A percentile compares a stretch with the other conserved stretches of the same genome.
These are phyloP conservation scores for Drosophila seguyi DNA, from an alignment of 1,140 invertebrate genomes.

Conservation along the genomic window DNA sequence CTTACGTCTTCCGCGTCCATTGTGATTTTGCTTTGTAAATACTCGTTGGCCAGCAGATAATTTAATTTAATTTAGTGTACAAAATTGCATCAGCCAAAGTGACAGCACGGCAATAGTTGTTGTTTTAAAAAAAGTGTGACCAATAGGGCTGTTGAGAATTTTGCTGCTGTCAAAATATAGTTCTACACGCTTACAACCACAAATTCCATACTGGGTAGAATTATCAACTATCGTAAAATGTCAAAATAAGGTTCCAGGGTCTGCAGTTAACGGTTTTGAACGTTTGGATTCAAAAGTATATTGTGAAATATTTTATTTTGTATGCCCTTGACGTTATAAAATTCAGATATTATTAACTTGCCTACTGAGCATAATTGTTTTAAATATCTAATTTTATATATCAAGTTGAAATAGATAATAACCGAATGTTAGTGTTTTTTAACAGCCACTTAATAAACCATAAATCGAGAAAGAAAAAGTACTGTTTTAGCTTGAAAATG, in stretches of 20 bases:
- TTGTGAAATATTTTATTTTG: not conserved
- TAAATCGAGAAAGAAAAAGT: no score
- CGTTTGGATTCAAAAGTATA: not conserved
- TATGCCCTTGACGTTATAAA: not conserved
- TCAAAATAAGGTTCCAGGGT: no score
- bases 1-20: slow-evolving; percentile 83
- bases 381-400: not conserved
- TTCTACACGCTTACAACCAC: no score
- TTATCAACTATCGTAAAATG: no score
- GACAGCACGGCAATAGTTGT: slow-evolving; percentile 72
- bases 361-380: not conserved
- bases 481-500: not conserved
- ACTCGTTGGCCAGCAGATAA: slow-evolving; percentile 1
- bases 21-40: slow-evolving; percentile 12
- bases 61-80: slow-evolving; percentile 26
- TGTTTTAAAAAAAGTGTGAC: no score
- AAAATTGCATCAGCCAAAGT: slow-evolving; percentile 75
- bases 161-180: no score
- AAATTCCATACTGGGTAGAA: no score
- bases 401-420: not conserved
- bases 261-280: not conserved
- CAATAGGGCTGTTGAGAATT: no score
- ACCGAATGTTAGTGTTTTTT: no score
- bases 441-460: no score
- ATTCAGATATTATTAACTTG: not conserved